These are phyloP conservation scores for Drosophila vallismaia DNA, from an alignment of 2,888 invertebrate genomes.

Conservation along the genomic window DNA sequence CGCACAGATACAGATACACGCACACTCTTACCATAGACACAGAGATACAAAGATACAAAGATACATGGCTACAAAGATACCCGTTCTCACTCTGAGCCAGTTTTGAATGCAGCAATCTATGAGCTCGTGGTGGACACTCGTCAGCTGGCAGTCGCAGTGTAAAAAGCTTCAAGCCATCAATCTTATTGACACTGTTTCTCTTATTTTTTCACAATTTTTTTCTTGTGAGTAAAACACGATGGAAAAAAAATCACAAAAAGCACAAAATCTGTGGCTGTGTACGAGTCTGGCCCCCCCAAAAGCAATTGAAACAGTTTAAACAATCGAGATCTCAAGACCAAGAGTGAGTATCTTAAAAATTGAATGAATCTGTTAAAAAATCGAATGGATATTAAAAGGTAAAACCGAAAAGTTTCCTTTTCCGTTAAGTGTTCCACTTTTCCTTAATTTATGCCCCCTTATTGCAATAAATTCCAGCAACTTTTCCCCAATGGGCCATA, in stretches of 20 bases:
- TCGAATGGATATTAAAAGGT: background rate
- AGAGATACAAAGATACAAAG: conserved; percentile 39
- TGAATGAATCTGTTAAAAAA: background rate
- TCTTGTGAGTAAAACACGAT: conserved; percentile 48
- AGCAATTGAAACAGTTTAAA: conserved; percentile 43
- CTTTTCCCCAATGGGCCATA: conserved; percentile 12
- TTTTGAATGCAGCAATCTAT: conserved; percentile 73
- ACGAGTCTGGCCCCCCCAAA: conserved; percentile 24
- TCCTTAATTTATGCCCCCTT: conserved; percentile 8
- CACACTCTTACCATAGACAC: no score
- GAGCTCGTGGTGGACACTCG: conserved; percentile 52
- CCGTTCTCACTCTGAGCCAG: conserved; percentile 55
- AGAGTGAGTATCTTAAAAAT: conserved; percentile 25
- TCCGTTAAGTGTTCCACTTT: background rate
- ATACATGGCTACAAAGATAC: conserved; percentile 24
- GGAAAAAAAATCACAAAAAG: conserved; percentile 32
- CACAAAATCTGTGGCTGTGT: conserved; percentile 17
- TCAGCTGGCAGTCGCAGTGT: conserved; percentile 42
- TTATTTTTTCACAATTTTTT: conserved; percentile 34
- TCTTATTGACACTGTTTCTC: conserved; percentile 82
- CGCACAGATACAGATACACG: conserved; percentile 57
- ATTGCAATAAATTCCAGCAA: background rate
- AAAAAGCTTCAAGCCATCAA: conserved; percentile 77
- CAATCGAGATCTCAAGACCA: conserved; percentile 19
- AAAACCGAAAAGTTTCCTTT: background rate